phyloP scores from a whole-genome alignment of 2,888 invertebrate species.

The Empis livida region DNA sequence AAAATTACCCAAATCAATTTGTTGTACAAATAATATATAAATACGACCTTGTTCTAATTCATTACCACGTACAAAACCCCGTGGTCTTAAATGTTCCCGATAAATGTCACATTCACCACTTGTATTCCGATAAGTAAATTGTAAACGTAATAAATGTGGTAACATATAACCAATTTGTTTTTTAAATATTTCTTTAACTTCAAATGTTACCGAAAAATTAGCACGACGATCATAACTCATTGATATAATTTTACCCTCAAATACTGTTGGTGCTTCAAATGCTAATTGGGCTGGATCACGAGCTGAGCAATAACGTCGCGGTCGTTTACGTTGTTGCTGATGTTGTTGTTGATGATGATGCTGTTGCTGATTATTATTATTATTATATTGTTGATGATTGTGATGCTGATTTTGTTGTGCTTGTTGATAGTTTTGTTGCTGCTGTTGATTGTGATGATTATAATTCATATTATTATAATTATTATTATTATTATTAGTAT shows the following conservation, averaged over 20 bases:
- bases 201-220: constrained; percentile 53
- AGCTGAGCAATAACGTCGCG: constrained; percentile 42
- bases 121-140: constrained; percentile 30
- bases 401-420: constrained; percentile 13
- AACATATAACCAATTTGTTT: constrained; percentile 37
- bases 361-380: constrained; percentile 3
- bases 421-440: constrained; percentile 15
- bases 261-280: constrained; percentile 50
- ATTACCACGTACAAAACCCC: constrained; percentile 29
- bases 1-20: constrained; percentile 33
- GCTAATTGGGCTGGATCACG: constrained; percentile 52
- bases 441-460: constrained; percentile 15
- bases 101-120: constrained; percentile 36
- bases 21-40: constrained; percentile 35
- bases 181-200: constrained; percentile 49
- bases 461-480: not conserved
- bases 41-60: constrained; percentile 31
- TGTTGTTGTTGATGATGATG: constrained; percentile 11
- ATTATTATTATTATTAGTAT: constrained; percentile 5
- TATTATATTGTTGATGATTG: constrained; percentile 4
- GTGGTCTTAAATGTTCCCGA: constrained; percentile 28
- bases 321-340: constrained; percentile 19
- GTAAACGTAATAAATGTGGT: constrained; percentile 28
- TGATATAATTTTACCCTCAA: constrained; percentile 51
- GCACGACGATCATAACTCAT: constrained; percentile 44